A percentile compares a stretch with the other conserved stretches of the same genome.
Conservation (phyloP, 2,797 vertebrate species). For the Fundulus diaphanus region DNA sequence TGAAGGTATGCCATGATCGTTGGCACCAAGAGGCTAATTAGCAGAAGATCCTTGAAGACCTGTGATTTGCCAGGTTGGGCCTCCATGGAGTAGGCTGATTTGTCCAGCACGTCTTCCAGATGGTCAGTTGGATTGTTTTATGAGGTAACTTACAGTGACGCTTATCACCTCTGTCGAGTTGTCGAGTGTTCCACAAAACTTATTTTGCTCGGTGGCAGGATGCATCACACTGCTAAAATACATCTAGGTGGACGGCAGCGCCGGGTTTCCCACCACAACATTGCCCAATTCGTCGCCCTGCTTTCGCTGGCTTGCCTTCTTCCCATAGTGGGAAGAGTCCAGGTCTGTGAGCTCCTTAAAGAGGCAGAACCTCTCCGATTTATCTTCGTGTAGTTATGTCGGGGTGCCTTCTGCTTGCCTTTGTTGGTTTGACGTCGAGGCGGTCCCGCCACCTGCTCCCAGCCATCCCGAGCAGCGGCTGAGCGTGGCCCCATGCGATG, state of each 20-base stretch:
- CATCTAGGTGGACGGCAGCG: not conserved
- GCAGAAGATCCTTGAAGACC: not conserved
- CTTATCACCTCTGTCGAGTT: not conserved
- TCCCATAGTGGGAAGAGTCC: too few species aligned
- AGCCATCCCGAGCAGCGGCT: constrained; percentile 44
- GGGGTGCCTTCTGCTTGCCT: constrained; percentile 67
- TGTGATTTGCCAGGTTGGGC: not conserved
- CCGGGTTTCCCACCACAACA: not conserved
- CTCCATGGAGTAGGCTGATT: not conserved
- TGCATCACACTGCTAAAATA: not conserved
- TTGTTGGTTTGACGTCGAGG: constrained; percentile 51
- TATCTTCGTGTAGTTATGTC: constrained; percentile 68
- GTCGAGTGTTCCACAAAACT: not conserved
- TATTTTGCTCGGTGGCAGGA: too few species aligned
- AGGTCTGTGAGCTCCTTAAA: constrained; percentile 18
- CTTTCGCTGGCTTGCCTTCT: too few species aligned
- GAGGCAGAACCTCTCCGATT: constrained; percentile 55
- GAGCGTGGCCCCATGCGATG: constrained; percentile 23
- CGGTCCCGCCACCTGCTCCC: constrained; percentile 58
- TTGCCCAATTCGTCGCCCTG: too few species aligned
- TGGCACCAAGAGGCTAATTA: not conserved
- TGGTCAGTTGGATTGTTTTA: not conserved
- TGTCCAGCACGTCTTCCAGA: not conserved
- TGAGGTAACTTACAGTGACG: not conserved
- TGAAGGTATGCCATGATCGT: not conserved